phyloP scores from a whole-genome alignment of 2,797 vertebrate species.

The Paguma larvata region DNA sequence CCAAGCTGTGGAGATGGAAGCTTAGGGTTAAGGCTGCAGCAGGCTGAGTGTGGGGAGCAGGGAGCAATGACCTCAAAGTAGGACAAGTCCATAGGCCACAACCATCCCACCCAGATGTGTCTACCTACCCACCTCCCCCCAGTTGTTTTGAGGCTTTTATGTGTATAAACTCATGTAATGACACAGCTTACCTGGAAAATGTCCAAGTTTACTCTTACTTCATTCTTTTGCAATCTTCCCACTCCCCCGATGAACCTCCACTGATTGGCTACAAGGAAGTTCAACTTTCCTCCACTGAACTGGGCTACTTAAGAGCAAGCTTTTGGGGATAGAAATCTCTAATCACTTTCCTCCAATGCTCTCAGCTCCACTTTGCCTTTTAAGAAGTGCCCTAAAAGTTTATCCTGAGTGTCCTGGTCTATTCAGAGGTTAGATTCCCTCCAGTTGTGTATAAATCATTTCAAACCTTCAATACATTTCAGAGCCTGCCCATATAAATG shows the following conservation, averaged over 20 bases:
- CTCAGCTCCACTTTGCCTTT: slow-evolving; percentile 64
- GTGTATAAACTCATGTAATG: slow-evolving; percentile 63
- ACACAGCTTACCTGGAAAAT: slow-evolving; percentile 56
- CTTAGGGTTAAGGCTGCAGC: slow-evolving; percentile 6
- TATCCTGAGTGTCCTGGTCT: slow-evolving; percentile 40
- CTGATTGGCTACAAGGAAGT: slow-evolving; percentile 70
- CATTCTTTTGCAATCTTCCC: slow-evolving; percentile 73
- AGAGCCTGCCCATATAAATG: slow-evolving; percentile 36
- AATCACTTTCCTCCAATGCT: slow-evolving; percentile 34
- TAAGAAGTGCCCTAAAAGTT: slow-evolving; percentile 66
- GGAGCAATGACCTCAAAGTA: slow-evolving; percentile 58
- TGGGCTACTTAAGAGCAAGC: background rate
- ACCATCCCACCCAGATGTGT: background rate
- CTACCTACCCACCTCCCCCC: background rate
- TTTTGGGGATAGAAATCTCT: slow-evolving; percentile 57
- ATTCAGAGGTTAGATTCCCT: slow-evolving; percentile 65
- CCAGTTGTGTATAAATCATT: slow-evolving; percentile 34
- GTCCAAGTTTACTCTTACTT: slow-evolving; percentile 67
- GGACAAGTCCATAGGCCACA: slow-evolving; percentile 44
- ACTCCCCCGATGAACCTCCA: slow-evolving; percentile 54
- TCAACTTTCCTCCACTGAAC: slow-evolving; percentile 76
- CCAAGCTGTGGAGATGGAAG: background rate
- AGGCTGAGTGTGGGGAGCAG: background rate
- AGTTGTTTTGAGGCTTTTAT: slow-evolving; percentile 65
- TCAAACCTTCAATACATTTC: slow-evolving; percentile 43